Conservation (phyloP, 2,888 invertebrate species). For the Dryococelus australis region DNA sequence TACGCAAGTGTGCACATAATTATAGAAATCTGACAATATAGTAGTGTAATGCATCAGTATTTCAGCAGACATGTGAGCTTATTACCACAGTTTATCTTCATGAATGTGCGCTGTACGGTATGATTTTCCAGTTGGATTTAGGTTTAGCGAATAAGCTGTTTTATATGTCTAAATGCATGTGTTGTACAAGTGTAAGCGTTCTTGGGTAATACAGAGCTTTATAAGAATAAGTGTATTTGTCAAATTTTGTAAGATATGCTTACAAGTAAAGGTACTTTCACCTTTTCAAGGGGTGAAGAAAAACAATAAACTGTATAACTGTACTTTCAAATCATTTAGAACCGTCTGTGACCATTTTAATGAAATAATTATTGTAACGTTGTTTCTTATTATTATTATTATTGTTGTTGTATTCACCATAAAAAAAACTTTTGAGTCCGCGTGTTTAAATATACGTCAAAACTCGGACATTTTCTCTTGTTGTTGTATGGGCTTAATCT, state of each 20-base stretch:
- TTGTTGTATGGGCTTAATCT: too few species aligned
- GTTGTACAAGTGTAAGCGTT: background rate
- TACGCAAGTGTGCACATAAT: background rate
- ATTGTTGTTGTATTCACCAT: too few species aligned
- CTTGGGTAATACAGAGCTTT: constrained; percentile 16
- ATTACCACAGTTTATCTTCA: background rate
- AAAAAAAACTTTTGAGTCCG: too few species aligned
- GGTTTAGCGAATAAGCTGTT: background rate
- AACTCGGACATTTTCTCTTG: too few species aligned
- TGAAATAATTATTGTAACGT: background rate
- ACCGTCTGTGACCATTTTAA: background rate
- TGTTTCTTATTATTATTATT: too few species aligned
- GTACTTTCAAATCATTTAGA: background rate
- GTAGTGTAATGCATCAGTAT: background rate
- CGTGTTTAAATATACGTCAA: too few species aligned
- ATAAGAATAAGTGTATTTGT: background rate
- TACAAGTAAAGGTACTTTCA: background rate
- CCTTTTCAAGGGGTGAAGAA: background rate
- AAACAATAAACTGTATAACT: background rate
- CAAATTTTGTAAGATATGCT: background rate
- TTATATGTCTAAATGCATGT: background rate
- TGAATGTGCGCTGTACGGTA: background rate
- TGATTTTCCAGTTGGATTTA: background rate
- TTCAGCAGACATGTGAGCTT: background rate
- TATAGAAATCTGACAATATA: background rate